Evolutionary conservation across 2,113 vertebrate genomes (phyloP).

Genomic region (Orycteropus afer): DNA sequence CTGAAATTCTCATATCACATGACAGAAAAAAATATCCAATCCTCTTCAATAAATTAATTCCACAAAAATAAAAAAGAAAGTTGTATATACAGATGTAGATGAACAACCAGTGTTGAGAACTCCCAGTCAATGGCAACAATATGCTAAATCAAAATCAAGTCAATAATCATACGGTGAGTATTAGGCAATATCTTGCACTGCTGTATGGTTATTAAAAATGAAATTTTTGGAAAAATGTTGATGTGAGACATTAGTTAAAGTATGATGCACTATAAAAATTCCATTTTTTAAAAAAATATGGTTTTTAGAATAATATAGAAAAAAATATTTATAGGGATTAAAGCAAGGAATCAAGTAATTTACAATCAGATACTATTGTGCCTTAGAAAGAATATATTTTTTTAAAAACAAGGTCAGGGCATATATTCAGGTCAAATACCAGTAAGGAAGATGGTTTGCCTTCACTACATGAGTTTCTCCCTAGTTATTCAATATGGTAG

Average conservation of each 20-base stretch:
- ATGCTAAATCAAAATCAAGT: too few species aligned
- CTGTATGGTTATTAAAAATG: fast-evolving
- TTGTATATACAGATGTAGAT: fast-evolving
- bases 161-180: too few species aligned
- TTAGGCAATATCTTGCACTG: too few species aligned
- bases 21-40: not conserved
- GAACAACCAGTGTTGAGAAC: too few species aligned
- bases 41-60: not conserved
- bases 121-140: too few species aligned
- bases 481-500: not conserved
- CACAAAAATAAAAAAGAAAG: not conserved
- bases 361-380: not conserved
- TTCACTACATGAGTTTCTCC: fast-evolving
- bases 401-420: fast-evolving
- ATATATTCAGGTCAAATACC: not conserved
- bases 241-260: not conserved
- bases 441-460: fast-evolving
- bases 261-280: not conserved
- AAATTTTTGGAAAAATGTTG: not conserved
- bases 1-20: not conserved
- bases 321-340: not conserved
- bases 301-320: too few species aligned
- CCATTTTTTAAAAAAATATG: not conserved
- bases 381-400: too few species aligned
- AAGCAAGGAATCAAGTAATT: not conserved